phyloP scores from a whole-genome alignment of 64 coral and sea anemone genomes.

The Montipora capricornis region DNA sequence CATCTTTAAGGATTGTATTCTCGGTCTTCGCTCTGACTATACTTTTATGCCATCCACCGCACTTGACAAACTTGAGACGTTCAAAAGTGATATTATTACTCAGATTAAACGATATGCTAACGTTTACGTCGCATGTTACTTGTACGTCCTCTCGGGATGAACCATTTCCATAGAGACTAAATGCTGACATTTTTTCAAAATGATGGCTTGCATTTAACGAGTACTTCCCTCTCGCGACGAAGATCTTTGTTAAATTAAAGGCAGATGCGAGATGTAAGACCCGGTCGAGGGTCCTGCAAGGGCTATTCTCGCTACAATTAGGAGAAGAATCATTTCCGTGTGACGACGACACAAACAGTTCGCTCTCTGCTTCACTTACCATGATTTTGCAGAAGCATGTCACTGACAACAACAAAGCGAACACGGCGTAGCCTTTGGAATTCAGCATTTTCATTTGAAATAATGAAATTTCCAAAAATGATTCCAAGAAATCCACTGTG shows the following conservation, averaged over 20 bases:
- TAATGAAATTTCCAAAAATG: too few relatives aligned
- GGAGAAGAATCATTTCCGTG: neutral
- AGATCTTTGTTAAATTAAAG: conserved; percentile 68
- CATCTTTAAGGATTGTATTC: neutral
- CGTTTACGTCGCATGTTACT: conserved; percentile 59
- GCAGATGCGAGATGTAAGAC: conserved; percentile 35
- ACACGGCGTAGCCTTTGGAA: neutral
- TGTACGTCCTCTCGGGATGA: conserved; percentile 13
- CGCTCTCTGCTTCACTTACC: neutral
- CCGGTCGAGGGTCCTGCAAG: conserved; percentile 52
- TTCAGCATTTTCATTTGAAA: neutral
- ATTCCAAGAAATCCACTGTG: too few relatives aligned
- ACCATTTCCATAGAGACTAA: conserved; percentile 55
- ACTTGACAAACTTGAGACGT: conserved; percentile 59
- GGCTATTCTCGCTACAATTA: neutral
- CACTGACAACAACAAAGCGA: neutral
- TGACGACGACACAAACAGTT: conserved; percentile 26
- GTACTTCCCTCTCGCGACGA: conserved; percentile 49
- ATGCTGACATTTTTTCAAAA: conserved; percentile 50
- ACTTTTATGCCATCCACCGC: conserved; percentile 64
- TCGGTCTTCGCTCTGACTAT: conserved; percentile 32
- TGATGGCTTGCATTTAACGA: conserved; percentile 26
- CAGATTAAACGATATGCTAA: conserved; percentile 71
- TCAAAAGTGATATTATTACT: conserved; percentile 66
- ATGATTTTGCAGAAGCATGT: neutral